Conservation (phyloP, 2,888 invertebrate genomes). For the Dugesia japonica region DNA sequence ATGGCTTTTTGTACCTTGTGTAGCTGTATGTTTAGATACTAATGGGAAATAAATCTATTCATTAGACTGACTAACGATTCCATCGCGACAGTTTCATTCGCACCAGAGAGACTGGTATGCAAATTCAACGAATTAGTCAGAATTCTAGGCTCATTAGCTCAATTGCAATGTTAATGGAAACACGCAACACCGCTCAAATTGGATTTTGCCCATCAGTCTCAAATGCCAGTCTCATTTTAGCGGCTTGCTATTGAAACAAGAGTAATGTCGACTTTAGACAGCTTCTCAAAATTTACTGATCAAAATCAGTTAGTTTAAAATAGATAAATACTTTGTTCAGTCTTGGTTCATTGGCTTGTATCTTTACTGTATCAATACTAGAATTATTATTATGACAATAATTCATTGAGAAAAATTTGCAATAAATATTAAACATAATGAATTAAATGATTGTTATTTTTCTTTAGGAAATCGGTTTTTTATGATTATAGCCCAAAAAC, state of each 20-base stretch:
- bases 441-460: no score
- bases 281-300: conserved; percentile 9
- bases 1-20: background rate
- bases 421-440: no score
- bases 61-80: conserved; percentile 12
- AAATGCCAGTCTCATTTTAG: background rate
- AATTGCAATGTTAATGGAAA: conserved; percentile 14
- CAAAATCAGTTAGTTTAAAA: background rate
- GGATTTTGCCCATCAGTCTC: conserved; percentile 14
- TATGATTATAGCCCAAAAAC: no score
- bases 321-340: conserved; percentile 10
- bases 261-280: conserved; percentile 20
- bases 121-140: background rate
- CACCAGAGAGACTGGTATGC: background rate
- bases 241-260: conserved; percentile 10
- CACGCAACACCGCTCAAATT: conserved; percentile 6
- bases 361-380: background rate
- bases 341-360: background rate
- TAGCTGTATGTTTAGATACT: conserved; percentile 10
- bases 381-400: no score
- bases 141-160: conserved; percentile 20
- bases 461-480: no score
- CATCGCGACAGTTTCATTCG: background rate
- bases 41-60: conserved; percentile 20
- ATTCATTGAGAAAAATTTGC: no score